Conservation (phyloP, 2,888 invertebrate species). For the Drosophila ustulata region DNA sequence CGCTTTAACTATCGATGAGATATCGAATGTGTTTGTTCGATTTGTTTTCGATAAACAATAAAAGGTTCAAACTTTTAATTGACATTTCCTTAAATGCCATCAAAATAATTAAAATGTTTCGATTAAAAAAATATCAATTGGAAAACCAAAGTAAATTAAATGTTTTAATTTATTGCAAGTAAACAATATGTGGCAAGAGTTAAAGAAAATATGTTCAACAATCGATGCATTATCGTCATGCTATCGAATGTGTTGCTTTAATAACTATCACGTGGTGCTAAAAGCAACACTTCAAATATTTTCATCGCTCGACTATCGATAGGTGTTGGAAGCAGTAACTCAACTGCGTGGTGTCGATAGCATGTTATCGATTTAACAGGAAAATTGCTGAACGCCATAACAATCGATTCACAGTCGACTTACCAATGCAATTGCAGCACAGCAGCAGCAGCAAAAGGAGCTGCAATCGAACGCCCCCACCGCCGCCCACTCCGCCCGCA, state of each 20-base stretch:
- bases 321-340: neutral
- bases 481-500: neutral
- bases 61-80: no score
- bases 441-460: constrained; percentile 78
- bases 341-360: neutral
- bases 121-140: no score
- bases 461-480: constrained; percentile 69
- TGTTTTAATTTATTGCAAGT: no score
- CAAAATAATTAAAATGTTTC: no score
- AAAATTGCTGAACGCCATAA: neutral
- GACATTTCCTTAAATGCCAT: no score
- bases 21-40: no score
- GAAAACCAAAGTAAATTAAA: neutral
- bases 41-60: no score
- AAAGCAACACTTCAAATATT: no score
- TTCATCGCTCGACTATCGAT: constrained; percentile 2
- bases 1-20: no score
- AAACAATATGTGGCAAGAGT: no score
- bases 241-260: neutral
- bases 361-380: constrained; percentile 6
- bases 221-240: neutral
- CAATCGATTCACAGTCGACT: constrained; percentile 50
- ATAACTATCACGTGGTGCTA: no score
- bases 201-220: no score
- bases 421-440: constrained; percentile 84